phyloP scores from a whole-genome alignment of 2,113 vertebrate species.

The Grus americana region DNA sequence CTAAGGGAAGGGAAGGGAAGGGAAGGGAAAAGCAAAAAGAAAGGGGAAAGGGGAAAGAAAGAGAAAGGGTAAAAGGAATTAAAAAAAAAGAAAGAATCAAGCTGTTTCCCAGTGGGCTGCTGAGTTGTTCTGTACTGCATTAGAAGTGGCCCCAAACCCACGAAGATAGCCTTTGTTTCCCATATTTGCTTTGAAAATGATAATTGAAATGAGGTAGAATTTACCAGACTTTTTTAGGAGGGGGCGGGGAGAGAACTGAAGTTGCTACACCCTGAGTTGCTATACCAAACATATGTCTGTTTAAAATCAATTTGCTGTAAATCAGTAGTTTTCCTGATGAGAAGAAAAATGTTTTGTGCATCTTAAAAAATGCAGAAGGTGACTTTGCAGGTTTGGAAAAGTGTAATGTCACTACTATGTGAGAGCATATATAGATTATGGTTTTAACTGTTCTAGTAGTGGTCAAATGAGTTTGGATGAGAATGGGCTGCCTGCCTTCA shows the following conservation, averaged over 20 bases:
- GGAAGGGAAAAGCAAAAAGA: not conserved
- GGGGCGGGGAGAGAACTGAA: not conserved
- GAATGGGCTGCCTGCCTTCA: not conserved
- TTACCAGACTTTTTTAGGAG: not conserved
- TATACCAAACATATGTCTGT: not conserved
- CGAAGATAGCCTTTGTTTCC: not conserved
- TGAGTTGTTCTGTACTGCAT: not conserved
- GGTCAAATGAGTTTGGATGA: not conserved
- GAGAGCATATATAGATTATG: not conserved
- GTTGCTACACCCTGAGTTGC: not conserved
- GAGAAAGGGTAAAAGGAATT: not conserved
- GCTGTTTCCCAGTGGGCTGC: not conserved
- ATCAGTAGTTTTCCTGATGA: not conserved
- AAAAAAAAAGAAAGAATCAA: not conserved
- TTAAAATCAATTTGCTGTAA: not conserved
- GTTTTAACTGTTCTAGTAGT: not conserved
- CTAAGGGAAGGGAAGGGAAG: not conserved
- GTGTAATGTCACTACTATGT: not conserved
- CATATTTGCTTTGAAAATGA: not conserved
- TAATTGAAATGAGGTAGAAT: not conserved
- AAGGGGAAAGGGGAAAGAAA: not conserved
- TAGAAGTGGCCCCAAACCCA: not conserved
- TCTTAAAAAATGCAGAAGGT: not conserved
- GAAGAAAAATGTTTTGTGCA: not conserved
- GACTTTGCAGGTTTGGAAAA: not conserved